phyloP scores from a whole-genome alignment of 2,888 invertebrate genomes.

The Drosophila ochracea region DNA sequence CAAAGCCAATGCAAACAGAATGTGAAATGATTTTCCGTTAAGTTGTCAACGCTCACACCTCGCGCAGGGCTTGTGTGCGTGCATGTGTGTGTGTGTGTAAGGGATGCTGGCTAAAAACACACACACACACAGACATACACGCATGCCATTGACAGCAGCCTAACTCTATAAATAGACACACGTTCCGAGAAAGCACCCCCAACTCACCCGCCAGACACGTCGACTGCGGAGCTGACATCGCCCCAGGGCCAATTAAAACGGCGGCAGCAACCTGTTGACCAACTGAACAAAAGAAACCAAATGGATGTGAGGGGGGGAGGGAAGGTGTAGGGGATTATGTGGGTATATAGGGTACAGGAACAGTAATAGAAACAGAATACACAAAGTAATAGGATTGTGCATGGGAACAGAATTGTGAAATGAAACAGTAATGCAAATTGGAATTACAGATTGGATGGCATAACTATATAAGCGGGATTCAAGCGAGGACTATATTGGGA shows the following conservation, averaged over 20 bases:
- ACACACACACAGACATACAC: constrained; percentile 22
- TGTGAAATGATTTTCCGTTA: constrained; percentile 70
- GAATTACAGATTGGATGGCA: background rate
- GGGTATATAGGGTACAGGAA: background rate
- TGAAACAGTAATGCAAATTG: constrained; percentile 12
- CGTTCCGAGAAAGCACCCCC: background rate
- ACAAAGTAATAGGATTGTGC: background rate
- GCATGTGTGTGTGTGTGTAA: background rate
- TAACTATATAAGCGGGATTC: constrained; percentile 3
- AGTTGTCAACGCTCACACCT: constrained; percentile 56
- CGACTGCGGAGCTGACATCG: constrained; percentile 9
- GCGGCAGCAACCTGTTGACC: constrained; percentile 54
- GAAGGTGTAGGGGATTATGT: background rate
- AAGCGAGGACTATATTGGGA: background rate
- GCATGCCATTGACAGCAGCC: constrained; percentile 17
- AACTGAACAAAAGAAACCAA: constrained; percentile 17
- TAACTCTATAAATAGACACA: constrained; percentile 42
- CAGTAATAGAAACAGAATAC: background rate
- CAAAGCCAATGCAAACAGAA: constrained; percentile 37
- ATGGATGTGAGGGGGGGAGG: constrained; percentile 1
- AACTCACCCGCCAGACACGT: constrained; percentile 2
- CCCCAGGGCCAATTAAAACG: constrained; percentile 41
- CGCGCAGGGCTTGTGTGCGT: constrained; percentile 1
- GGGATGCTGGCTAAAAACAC: constrained; percentile 1
- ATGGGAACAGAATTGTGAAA: constrained; percentile 7